Evolutionary conservation across 2,113 vertebrate genomes (phyloP), one percentile per base, ranked within the genome.

Genomic region (Amblyornis subalaris): DNA sequence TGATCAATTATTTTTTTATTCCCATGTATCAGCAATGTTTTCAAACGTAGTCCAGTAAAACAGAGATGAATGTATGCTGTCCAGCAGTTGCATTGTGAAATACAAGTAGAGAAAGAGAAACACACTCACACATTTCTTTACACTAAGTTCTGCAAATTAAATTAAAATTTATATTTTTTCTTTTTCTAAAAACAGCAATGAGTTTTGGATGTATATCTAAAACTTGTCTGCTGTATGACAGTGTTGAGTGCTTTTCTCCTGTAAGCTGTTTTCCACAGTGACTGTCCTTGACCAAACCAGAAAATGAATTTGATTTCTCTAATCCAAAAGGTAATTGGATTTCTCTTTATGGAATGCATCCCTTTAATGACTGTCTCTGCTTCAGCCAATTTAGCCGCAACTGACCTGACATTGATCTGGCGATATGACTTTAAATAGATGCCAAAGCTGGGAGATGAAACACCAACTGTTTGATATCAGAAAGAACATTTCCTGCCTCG

Each of bases 251-350:
- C 48, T 66, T 92, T 94, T 61, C 45, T 93, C 69, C 76, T 22
- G 12, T 71, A 54, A 74, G 80, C 54, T 11, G 36, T 94, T 94
- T 82, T 89, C 74, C 75, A 87, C 89, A 89, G 81, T 85, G 88
- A 94, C 77, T 97, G 96, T 96, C 96, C 96, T 98, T 98, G 97
- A 97, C 93, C 75, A 97, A 88, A 89, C 71, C 71, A 97, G 94
- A 97, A 96, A 98, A 97, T 97, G 77, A 97, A 97, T 98, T 97
- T 97, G 90, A 97, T 98, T 97, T 96, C 91, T 97, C 93, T 97
- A 98, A 98, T 97, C 95, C 89, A 97, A 91, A 93, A 97, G 58
- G 80, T 98, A 98, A 98, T 98, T 98, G 96, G 97, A 97, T 98
- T 98, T 96, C 94, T 95, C 95, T 93, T 97, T 97, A 97, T 95